Evolutionary conservation across 2,797 vertebrate genomes (phyloP), one percentile per base, ranked within the genome.

Genomic region (Perodicticus potto): DNA sequence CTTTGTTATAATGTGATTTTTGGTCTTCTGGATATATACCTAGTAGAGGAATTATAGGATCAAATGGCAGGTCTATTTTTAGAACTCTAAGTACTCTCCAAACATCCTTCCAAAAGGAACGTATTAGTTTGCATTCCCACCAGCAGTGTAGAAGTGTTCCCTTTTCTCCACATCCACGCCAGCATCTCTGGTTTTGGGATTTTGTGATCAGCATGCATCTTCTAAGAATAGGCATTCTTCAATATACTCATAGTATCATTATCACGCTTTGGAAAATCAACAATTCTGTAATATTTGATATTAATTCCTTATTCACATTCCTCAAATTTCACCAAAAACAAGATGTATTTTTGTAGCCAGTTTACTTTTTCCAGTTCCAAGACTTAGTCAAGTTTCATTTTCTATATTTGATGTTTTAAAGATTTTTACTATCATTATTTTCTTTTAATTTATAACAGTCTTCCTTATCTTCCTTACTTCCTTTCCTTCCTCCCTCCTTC

Each of bases 291-390:
- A 86, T 84, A 76, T 43, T 89, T 67, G 45, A 86, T 88, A 72
- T 29, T 87, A 65, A 91, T 67, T 90, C 27, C 67, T 86, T 84
- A 27, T 78, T 89, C 29, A 93, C 70, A 57, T 74, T 53, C 91
- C 67, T 90, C 17, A 85, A 59, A 70, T 87, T 87, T 94, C 40
- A 69, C 29, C 61, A 29, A 37, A 77, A 89, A 29, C 10, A 37
- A 49, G 84, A 88, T 93, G 32, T 23, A 74, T 70, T 86, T 88
- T 88, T 77, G 37, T 87, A 55, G 37, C 13, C 19, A n/a, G n/a
- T 73, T 80, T 40, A 72, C 45, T 65, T 67, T 74, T 82, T 43
- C 29, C 25, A 73, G 61, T 87, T 74, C 17, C 23, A 55, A 77
- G 34, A 72, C 23, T 17, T 89, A 59, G 32, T 90, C n/a, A 65